Evolutionary conservation across 2,888 invertebrate genomes (phyloP).

Genomic region (Omphaloscelis lunosa): DNA sequence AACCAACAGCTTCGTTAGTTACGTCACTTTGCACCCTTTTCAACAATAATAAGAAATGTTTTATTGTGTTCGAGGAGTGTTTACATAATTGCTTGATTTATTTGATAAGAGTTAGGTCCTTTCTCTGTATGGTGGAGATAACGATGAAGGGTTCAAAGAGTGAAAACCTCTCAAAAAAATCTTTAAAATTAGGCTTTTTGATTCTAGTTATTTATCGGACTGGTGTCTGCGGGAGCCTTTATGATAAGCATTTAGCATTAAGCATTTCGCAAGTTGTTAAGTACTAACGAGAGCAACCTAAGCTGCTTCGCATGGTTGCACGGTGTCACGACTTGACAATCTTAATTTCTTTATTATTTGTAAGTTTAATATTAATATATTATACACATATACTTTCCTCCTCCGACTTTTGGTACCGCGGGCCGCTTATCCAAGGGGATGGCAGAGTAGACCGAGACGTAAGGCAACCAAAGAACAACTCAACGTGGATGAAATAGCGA

Average conservation of each 20-base stretch:
- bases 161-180: neutral
- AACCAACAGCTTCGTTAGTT: conserved; percentile 65
- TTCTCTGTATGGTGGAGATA: neutral
- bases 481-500: too few species aligned
- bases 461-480: too few species aligned
- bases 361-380: too few species aligned
- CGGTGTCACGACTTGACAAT: too few species aligned
- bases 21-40: conserved; percentile 52
- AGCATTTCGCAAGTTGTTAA: neutral
- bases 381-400: too few species aligned
- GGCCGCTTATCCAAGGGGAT: too few species aligned
- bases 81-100: conserved; percentile 57
- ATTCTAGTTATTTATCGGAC: neutral
- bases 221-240: neutral
- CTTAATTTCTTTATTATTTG: too few species aligned
- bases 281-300: neutral
- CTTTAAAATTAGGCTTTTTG: neutral
- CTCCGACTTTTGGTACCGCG: too few species aligned
- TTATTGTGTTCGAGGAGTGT: conserved; percentile 53
- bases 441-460: too few species aligned
- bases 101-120: conserved; percentile 15
- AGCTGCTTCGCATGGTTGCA: neutral
- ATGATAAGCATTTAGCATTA: neutral
- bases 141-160: neutral
- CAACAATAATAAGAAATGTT: conserved; percentile 47